A percentile compares a stretch with the other conserved stretches of the same genome.
These are phyloP conservation scores for Myocastor coypus DNA, from an alignment of 2,113 vertebrate species.

Conservation along the genomic window DNA sequence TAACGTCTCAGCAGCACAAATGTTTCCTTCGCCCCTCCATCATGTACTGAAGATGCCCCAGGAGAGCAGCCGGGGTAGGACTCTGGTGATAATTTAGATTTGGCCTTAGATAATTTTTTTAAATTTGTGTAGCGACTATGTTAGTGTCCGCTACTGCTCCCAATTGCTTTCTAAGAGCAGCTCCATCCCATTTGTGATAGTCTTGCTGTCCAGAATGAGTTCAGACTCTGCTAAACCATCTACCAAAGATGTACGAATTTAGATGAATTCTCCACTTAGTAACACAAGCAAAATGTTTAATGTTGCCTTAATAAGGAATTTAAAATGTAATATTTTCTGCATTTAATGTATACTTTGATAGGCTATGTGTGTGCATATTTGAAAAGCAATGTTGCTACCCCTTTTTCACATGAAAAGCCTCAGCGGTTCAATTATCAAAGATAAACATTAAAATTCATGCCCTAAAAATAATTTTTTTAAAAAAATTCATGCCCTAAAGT, in stretches of 20 bases:
- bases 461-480: conserved; percentile 9
- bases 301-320: neutral
- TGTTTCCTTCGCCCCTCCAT: neutral
- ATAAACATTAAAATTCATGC: neutral
- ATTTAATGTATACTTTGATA: neutral
- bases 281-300: neutral
- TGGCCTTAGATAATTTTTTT: neutral
- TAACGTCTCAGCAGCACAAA: neutral
- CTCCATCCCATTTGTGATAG: neutral
- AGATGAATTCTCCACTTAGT: conserved; percentile 5
- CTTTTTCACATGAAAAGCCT: conserved; percentile 30
- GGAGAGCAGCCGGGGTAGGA: neutral
- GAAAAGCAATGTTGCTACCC: conserved; percentile 2
- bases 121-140: conserved; percentile 8
- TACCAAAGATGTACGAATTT: neutral
- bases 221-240: neutral
- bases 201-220: neutral
- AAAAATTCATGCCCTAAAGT: conserved; percentile 10
- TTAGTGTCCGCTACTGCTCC: neutral
- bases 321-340: neutral
- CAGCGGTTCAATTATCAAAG: conserved; percentile 1
- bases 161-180: neutral
- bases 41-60: neutral
- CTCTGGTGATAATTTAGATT: neutral
- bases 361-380: conserved; percentile 9